Evolutionary conservation across 2,888 invertebrate genomes (phyloP).

Genomic region (Smittia sp.): DNA sequence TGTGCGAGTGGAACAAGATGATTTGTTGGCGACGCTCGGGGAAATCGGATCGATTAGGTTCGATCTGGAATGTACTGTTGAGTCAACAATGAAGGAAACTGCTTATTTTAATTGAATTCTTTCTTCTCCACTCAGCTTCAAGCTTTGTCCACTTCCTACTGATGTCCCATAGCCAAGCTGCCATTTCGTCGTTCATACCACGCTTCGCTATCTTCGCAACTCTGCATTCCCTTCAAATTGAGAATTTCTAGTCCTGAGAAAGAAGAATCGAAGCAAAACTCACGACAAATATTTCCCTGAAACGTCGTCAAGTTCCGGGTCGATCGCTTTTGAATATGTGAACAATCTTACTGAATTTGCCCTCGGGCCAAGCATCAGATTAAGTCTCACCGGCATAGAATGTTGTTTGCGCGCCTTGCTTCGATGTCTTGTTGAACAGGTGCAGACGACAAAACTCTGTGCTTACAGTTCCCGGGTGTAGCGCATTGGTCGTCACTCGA

Average conservation of each 20-base stretch:
- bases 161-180: slow-evolving; percentile 63
- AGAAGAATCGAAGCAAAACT: too few species aligned
- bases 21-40: too few species aligned
- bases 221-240: slow-evolving; percentile 59
- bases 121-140: slow-evolving; percentile 6
- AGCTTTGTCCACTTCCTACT: slow-evolving; percentile 57
- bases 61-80: too few species aligned
- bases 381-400: slow-evolving; percentile 56
- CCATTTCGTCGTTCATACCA: slow-evolving; percentile 54
- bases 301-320: slow-evolving; percentile 59
- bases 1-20: too few species aligned
- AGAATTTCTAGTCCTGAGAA: too few species aligned
- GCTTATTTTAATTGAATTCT: background rate
- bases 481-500: slow-evolving; percentile 68
- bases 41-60: too few species aligned
- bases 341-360: too few species aligned
- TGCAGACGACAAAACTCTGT: slow-evolving; percentile 62
- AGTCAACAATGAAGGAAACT: too few species aligned
- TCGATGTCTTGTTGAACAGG: slow-evolving; percentile 10
- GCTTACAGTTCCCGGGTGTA: slow-evolving; percentile 77
- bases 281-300: slow-evolving; percentile 60
- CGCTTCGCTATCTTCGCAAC: slow-evolving; percentile 54
- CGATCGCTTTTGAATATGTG: slow-evolving; percentile 52
- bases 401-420: slow-evolving; percentile 59
- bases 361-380: too few species aligned